These are phyloP conservation scores for Oscheius sp. DNA, from an alignment of 1,140 invertebrate genomes.

Conservation along the genomic window DNA sequence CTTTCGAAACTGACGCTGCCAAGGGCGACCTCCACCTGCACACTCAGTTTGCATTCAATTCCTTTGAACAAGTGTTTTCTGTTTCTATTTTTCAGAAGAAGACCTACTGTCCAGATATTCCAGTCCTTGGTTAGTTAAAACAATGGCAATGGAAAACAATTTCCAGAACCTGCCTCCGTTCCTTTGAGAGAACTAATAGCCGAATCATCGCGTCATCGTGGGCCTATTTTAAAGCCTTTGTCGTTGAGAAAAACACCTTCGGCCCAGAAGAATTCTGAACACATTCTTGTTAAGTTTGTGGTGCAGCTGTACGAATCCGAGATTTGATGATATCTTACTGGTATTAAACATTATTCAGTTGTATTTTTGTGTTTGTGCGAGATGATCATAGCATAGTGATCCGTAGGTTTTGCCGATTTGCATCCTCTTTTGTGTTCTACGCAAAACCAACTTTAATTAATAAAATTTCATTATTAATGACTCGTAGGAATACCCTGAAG, in stretches of 20 bases:
- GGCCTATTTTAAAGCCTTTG: constrained; percentile 11
- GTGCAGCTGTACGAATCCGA: constrained; percentile 5
- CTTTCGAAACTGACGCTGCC: background rate
- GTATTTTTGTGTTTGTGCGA: too few relatives aligned
- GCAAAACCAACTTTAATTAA: too few relatives aligned
- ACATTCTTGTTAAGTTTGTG: constrained; percentile 3
- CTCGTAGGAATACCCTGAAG: too few relatives aligned
- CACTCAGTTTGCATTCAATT: background rate
- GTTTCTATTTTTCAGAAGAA: background rate
- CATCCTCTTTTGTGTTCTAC: too few relatives aligned
- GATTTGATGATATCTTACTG: too few relatives aligned
- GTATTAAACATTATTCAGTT: too few relatives aligned
- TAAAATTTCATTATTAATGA: too few relatives aligned
- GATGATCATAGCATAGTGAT: too few relatives aligned
- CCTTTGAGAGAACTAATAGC: background rate
- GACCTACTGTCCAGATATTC: background rate
- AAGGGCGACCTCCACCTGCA: background rate
- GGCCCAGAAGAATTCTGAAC: background rate
- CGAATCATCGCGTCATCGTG: constrained; percentile 6
- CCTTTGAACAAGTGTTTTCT: background rate
- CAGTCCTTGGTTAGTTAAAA: background rate
- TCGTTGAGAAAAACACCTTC: background rate
- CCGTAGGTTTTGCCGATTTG: too few relatives aligned
- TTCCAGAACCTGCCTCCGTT: background rate
- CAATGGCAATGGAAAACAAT: background rate